Base-by-base conservation (phyloP, 2,888 invertebrate species). In the Cremastinae sp. region DNA sequence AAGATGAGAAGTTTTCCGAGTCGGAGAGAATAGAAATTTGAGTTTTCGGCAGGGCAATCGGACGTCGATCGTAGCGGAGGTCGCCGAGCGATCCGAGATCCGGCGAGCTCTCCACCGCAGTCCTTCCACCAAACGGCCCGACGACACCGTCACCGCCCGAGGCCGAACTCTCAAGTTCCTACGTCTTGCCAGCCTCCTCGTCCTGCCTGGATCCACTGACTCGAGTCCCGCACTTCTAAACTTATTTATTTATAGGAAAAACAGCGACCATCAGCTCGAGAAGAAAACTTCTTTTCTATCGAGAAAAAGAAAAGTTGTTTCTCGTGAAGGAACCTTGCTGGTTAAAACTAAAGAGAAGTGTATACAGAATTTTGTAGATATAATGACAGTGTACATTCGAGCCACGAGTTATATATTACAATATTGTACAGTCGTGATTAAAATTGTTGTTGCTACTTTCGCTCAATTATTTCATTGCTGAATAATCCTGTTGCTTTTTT, bases 71-170 rank as follows among this genome's bases (percentile, higher is more conserved):
- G 82, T 56, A 85, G 79, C 76, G 82, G 84, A 70, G n/a, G n/a
- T 84, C 86, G 64, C 83, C 85, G n/a, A 79, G 28, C 22, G 38
- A 86, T 86, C 64, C 87, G 87, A 72, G 86, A 87, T 82, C 88
- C 88, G 41, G 87, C 87, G 1, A 87, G 87, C 9, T 85, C 86
- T 7, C 86, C 84, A 3, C 83, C 87, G 5, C 86, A 84, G 9
- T 84, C 81, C 18, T 87, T 82, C n/a, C 4, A 41, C 9, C 10
- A 56, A 36, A 10, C 38, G 10, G 16, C 18, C 4, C 54, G 56
- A 8, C 18, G 14, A 9, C 4, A 9, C 74, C 82, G 79, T 16
- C 81, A 82, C 18, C 84, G 82, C 71, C 73, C 76, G 16, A 72
- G 78, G 12, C 85, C 84, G 22, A 84, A 85, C 78, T 83, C 82